A percentile compares a stretch with the other conserved stretches of the same genome.
These are phyloP conservation scores for Epinephelus cyanopodus DNA, from an alignment of 2,113 vertebrate species.

Conservation along the genomic window DNA sequence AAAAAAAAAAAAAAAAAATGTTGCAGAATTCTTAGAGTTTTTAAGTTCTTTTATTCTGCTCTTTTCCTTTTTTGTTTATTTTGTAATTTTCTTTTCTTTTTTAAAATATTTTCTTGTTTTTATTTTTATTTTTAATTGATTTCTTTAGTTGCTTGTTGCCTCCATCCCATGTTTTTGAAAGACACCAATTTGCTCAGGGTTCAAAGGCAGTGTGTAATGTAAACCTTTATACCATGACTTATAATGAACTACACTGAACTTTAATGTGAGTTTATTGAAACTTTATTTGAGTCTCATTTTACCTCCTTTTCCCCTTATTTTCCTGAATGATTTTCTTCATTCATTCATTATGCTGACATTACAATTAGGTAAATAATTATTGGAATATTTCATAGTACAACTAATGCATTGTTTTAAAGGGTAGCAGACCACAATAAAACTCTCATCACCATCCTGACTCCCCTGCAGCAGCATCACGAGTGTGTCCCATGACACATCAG, in stretches of 20 bases:
- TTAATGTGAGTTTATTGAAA: not conserved
- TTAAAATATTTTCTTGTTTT: not conserved
- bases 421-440: not conserved
- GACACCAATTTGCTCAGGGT: no score
- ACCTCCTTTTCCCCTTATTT: not conserved
- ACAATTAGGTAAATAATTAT: not conserved
- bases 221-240: no score
- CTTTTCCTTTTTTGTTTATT: no score
- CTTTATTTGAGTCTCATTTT: not conserved
- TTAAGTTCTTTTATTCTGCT: no score
- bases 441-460: not conserved
- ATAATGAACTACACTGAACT: not conserved
- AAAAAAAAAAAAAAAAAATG: no score
- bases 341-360: not conserved
- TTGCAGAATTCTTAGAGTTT: no score
- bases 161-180: no score
- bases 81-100: no score
- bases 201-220: not conserved
- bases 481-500: constrained; percentile 58
- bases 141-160: no score
- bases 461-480: constrained; percentile 35
- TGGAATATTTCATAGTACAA: not conserved
- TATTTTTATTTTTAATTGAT: no score
- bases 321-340: not conserved
- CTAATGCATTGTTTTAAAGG: not conserved